Evolutionary conservation across 1,140 invertebrate species (phyloP), one percentile per base, ranked within the genome.

Genomic region (Augochlora pura): DNA sequence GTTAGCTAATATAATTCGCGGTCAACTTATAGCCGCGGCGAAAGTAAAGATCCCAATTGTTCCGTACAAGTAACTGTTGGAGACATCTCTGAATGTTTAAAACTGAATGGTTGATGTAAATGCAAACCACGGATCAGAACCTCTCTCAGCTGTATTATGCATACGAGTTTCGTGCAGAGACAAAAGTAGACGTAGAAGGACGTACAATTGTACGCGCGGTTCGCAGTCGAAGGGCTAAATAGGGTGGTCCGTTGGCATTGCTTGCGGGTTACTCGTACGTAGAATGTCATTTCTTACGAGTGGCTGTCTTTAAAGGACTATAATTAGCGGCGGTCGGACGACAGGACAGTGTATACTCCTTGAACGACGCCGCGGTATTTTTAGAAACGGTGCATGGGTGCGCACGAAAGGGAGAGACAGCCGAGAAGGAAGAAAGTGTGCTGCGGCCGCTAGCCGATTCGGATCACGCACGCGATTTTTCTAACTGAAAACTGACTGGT

Each of bases 321-420:
- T 87, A 88, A 88, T 88, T 88, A 88, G 85, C 68, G 65, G 57
- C 39, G 42, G 57, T 77, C 69, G 32, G 42, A 59, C 54, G 63
- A 78, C 52, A 85, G 76, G 63, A 82, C 66, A 59, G 75, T 32
- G 32, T 21, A 79, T 64, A 73, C 81, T 73, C 63, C 77, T 82
- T 77, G 71, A 80, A 81, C 69, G 63, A 81, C 49, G 65, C 59
- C 49, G 18, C 23, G 84, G 86, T 91, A 90, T 90, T 88, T 87
- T 86, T 89, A 88, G 88, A 57, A 78, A 63, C 16, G 38, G 59
- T 69, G 42, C 49, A 69, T 64, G 76, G 77, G 60, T 78, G 79
- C 46, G 59, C 57, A 72, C 63, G 67, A 76, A 70, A 52, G 38
- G 54, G 54, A 12, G 63, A 57, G 52, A 81, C 16, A 46, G 49